A percentile compares a stretch with the other conserved stretches of the same genome.
Conservation (phyloP, 2,797 vertebrate species). For the Cygnus olor region DNA sequence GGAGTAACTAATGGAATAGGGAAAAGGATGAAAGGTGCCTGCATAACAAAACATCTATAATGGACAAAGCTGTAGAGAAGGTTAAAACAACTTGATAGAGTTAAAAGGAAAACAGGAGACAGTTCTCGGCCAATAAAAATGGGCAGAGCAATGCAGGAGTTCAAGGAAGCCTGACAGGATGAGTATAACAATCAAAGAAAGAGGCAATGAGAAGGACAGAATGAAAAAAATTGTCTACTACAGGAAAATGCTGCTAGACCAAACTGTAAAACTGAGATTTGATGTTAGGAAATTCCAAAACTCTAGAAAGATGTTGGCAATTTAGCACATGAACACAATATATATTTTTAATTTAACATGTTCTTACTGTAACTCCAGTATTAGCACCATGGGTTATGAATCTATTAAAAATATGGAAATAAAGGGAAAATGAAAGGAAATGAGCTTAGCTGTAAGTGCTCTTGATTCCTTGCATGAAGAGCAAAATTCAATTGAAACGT, state of each 20-base stretch:
- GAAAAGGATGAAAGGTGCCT: not conserved
- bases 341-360: conserved; percentile 2
- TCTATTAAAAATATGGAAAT: conserved; percentile 58
- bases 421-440: conserved; percentile 53
- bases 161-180: not conserved
- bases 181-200: not conserved
- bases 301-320: not conserved
- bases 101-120: not conserved
- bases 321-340: not conserved
- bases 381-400: conserved; percentile 11
- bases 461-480: conserved; percentile 54
- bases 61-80: not conserved
- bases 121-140: not conserved
- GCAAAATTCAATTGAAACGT: conserved; percentile 69
- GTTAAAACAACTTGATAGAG: not conserved
- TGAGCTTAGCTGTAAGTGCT: conserved; percentile 3
- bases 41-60: not conserved
- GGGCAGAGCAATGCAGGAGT: not conserved
- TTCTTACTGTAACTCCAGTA: conserved; percentile 22
- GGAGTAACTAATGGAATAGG: not conserved
- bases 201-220: not conserved
- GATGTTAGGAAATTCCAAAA: not conserved
- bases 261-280: not conserved
- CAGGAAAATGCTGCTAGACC: not conserved
- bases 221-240: not conserved